Conservation (phyloP, 2,113 vertebrate genomes). For the Channa argus region DNA sequence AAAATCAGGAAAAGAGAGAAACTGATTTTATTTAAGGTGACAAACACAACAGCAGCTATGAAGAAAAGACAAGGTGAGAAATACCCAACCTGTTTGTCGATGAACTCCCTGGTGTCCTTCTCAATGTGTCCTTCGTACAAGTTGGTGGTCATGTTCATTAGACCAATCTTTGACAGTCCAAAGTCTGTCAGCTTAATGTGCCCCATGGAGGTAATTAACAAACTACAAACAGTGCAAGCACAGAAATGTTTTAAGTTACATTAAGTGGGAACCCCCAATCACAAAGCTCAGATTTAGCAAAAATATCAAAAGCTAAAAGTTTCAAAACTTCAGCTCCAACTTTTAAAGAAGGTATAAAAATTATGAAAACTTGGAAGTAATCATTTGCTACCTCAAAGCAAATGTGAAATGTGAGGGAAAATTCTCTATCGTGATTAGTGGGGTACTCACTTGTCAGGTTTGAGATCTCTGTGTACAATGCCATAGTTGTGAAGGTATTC, state of each 20-base stretch:
- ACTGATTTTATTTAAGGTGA: background rate
- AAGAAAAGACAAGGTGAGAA: background rate
- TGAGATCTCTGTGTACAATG: slow-evolving; percentile 96
- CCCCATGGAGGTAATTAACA: slow-evolving; percentile 95
- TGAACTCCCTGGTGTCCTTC: slow-evolving; percentile 94
- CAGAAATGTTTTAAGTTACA: slow-evolving; percentile 33
- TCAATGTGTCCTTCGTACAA: slow-evolving; percentile 96
- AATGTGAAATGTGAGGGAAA: background rate
- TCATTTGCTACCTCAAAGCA: background rate
- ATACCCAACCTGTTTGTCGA: slow-evolving; percentile 91
- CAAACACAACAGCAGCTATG: background rate
- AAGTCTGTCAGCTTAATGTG: slow-evolving; percentile 98
- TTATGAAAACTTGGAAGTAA: slow-evolving; percentile 33
- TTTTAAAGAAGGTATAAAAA: slow-evolving; percentile 43
- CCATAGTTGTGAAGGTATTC: slow-evolving; percentile 97
- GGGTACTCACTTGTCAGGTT: slow-evolving; percentile 93
- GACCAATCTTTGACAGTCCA: slow-evolving; percentile 94
- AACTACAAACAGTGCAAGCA: slow-evolving; percentile 77
- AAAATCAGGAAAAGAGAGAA: background rate
- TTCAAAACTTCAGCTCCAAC: slow-evolving; percentile 5
- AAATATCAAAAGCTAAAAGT: slow-evolving; percentile 31
- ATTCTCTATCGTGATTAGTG: background rate
- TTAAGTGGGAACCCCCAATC: slow-evolving; percentile 17
- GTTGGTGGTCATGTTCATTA: slow-evolving; percentile 98
- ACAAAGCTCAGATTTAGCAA: slow-evolving; percentile 5